A percentile compares a stretch with the other conserved stretches of the same genome.
These are phyloP conservation scores for Anoplopoma fimbria DNA, from an alignment of 2,113 vertebrate species.

Conservation along the genomic window DNA sequence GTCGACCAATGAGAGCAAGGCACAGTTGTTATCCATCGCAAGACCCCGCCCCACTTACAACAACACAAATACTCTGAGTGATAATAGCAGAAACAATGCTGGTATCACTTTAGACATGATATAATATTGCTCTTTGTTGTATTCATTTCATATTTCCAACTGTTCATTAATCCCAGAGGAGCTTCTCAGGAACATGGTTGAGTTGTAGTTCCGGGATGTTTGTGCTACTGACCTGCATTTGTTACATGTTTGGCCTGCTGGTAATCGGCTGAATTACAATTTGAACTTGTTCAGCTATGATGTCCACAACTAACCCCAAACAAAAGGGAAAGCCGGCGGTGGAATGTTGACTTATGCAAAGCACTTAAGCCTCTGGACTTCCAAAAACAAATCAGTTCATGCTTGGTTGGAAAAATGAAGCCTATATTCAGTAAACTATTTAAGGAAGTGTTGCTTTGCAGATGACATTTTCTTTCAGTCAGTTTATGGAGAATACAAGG, in stretches of 20 bases:
- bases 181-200: neutral
- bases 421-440: neutral
- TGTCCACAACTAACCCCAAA: neutral
- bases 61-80: neutral
- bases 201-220: slow-evolving; percentile 22
- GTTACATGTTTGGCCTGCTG: slow-evolving; percentile 32
- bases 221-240: slow-evolving; percentile 70
- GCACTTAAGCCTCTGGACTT: neutral
- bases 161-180: no score
- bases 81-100: neutral
- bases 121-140: neutral
- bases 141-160: neutral
- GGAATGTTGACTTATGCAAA: neutral
- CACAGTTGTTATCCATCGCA: neutral
- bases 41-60: neutral
- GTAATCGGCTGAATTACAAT: slow-evolving; percentile 48
- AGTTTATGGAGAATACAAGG: neutral
- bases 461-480: neutral
- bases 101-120: neutral
- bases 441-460: neutral
- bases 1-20: slow-evolving; percentile 52
- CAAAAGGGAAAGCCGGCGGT: neutral
- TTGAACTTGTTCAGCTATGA: slow-evolving; percentile 35
- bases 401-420: neutral
- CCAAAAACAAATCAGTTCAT: neutral